Evolutionary conservation across 2,113 vertebrate species (phyloP), one percentile per base, ranked within the genome.

Genomic region (Gallinago jamesoni): DNA sequence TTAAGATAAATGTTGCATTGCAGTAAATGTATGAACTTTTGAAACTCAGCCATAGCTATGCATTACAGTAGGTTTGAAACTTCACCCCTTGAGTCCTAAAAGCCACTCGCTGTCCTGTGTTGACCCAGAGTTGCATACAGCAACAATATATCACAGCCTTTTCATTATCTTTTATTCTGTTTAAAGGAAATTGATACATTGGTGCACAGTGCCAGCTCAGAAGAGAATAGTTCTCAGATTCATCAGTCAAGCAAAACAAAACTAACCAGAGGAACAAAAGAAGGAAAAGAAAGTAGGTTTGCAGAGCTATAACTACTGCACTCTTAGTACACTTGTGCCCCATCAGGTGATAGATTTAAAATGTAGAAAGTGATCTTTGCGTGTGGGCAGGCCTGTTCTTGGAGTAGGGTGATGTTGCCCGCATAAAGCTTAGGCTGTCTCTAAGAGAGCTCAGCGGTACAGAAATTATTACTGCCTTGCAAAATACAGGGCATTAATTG

Each of bases 261-360:
- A 84, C 70, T 89, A 86, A 94, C 89, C 75, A 52, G 92, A 78
- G 93, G 95, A 97, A 62, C 53, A 82, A 84, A 60, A 50, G 92
- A 96, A 91, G 52, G 56, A 72, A 93, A 90, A 79, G 66, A 97
- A 97, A 89, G 98, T 98, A 98, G 75, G 97, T 93, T 96, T 96
- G 57, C 69, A 67, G 82, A 96, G 62, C 31, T 89, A 6, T 68
- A 35, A 37, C 14, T 89, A 27, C 62, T n/a, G 37, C 31, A 25
- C 62, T 76, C 16, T 80, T 74, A 72, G 68, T 27, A 37, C n/a
- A 14, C 2, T 52, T 87, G 14, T 76, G 53, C 19, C 48, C 33
- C 56, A 48, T 81, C 35, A 52, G 43, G 39, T 33, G 12, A 24
- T 47, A 55, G 15, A 67, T 11, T 24, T 52, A 37, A n/a, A 56